A percentile compares a stretch with the other conserved stretches of the same genome.
phyloP scores from a whole-genome alignment of 2,113 vertebrate species.

The Oophaga pumilio region DNA sequence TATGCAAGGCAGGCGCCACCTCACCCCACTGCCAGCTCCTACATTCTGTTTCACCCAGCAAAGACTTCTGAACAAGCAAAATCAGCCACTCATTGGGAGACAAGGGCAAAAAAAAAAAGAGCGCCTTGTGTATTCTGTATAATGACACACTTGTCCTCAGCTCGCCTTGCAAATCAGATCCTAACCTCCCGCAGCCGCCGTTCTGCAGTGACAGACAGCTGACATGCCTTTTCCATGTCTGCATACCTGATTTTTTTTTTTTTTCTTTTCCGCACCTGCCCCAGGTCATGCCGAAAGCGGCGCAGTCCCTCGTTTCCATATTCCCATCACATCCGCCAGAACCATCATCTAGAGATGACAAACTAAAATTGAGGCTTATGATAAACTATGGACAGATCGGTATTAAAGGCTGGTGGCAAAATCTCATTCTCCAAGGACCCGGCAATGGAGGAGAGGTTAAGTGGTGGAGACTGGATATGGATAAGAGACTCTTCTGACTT shows the following conservation, averaged over 20 bases:
- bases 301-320: neutral
- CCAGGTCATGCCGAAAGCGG: neutral
- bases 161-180: conserved; percentile 34
- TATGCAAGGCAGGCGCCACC: conserved; percentile 54
- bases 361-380: conserved; percentile 9
- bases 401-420: neutral
- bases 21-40: conserved; percentile 47
- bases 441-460: neutral
- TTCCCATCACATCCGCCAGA: neutral
- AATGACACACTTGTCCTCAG: conserved; percentile 32
- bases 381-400: neutral
- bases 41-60: conserved; percentile 43
- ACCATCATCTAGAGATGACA: neutral
- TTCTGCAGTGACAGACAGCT: neutral
- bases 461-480: neutral
- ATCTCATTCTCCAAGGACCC: neutral
- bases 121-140: neutral
- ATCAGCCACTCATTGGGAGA: conserved; percentile 27
- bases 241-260: neutral
- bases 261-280: neutral
- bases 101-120: neutral
- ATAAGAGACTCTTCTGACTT: neutral
- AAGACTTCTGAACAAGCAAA: conserved; percentile 34
- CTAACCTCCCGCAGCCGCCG: neutral
- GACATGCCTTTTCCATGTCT: neutral